Base-by-base conservation (phyloP, 2,888 invertebrate species). In the Odontothrips loti region DNA sequence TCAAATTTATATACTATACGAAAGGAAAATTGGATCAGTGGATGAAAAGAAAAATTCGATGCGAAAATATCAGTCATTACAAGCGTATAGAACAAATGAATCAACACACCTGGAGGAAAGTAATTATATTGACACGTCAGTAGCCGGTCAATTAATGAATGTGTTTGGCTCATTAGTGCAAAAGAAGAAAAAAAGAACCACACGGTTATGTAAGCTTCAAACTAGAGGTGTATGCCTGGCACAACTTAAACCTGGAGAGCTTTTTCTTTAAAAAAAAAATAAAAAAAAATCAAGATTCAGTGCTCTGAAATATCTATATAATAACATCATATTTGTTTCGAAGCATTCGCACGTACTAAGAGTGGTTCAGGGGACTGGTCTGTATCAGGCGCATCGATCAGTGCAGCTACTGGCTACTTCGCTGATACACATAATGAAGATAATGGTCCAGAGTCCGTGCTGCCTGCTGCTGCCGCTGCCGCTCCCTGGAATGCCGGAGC, bases 361-460 rank as follows among this genome's bases (percentile, higher is more conserved):
- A 75, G 23, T 27, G 23, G 68, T 75, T 27, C 68, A 27, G 68
- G 68, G 27, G 68, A 75, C 68, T 23, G 68, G 27, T 27, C 68
- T 27, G 68, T 75, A 75, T 75, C 68, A 12, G 68, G 23, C 68
- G 27, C 68, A 27, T 27, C 68, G 68, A 75, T 75, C 68, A 27
- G 68, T 75, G 68, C 68, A 75, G 68, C 68, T 75, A 75, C 68
- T 27, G 68, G 68, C 68, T 75, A 27, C 68, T 75, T 23, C 23
- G 27, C 68, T 75, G 68, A 75, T 75, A 75, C 68, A 75, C 68
- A 75, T 75, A 75, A 75, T 75, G 68, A 75, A 75, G 68, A 75
- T 75, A 75, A 75, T 75, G 68, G 68, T 75, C 68, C 68, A 27
- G 68, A 43, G 34, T 43, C 68, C 11, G 68, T 23, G 3, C n/a